Percentiles rank a stretch among this genome's conserved stretches.
Conservation (phyloP, 2,797 vertebrate genomes). For the Galagoides demidoff region DNA sequence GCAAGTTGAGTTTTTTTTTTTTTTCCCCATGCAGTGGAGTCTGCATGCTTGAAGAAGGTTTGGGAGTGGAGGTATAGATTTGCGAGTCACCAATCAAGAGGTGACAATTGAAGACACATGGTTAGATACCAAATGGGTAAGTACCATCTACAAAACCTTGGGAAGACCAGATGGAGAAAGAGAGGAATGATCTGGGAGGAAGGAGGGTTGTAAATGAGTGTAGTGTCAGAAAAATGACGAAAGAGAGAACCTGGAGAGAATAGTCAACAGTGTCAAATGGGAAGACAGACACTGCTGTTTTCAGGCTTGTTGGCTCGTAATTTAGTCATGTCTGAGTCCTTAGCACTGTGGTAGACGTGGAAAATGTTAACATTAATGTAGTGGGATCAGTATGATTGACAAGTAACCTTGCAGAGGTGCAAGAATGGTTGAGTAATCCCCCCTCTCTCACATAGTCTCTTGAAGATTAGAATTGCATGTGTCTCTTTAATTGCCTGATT, state of each 20-base stretch:
- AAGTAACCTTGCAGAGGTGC: not conserved
- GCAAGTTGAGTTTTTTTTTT: not conserved
- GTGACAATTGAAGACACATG: not conserved
- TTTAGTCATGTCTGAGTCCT: conserved; percentile 59
- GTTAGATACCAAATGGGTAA: not conserved
- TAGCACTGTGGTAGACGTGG: not conserved
- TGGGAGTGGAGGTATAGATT: not conserved
- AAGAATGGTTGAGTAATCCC: not conserved
- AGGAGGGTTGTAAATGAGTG: not conserved
- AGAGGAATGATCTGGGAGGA: not conserved
- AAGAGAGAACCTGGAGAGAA: not conserved
- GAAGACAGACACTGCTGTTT: not conserved
- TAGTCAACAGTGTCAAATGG: not conserved
- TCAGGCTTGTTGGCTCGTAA: not conserved
- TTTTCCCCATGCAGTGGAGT: not conserved
- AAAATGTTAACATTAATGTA: not conserved
- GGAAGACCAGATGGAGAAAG: not conserved
- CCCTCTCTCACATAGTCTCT: not conserved
- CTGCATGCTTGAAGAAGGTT: not conserved
- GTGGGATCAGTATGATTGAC: conserved; percentile 41
- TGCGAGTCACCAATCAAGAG: not conserved
- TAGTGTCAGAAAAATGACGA: not conserved
- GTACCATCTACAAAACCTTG: not conserved
- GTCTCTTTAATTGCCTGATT: conserved; percentile 66
- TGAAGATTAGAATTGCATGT: conserved; percentile 32